phyloP scores from a whole-genome alignment of 1,140 invertebrate genomes.

The Procambarus virginalis region DNA sequence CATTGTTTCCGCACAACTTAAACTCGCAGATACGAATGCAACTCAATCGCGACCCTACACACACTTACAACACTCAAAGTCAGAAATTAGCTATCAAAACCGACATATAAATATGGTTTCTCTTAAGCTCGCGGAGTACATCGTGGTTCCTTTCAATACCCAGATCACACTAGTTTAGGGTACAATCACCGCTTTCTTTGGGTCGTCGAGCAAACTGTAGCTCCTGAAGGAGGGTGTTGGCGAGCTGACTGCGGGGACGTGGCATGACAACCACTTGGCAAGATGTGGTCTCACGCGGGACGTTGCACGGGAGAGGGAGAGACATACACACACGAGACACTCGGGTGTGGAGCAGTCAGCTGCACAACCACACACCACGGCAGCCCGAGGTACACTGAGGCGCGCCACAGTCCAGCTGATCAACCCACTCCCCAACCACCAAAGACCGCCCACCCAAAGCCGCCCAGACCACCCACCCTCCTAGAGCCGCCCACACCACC shows the following conservation, averaged over 20 bases:
- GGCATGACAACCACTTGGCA: not conserved
- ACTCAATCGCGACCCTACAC: not conserved
- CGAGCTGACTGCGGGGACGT: not conserved
- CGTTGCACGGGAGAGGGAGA: not conserved
- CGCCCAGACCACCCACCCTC: not conserved
- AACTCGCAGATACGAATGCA: not conserved
- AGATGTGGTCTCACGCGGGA: not conserved
- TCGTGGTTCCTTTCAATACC: not conserved
- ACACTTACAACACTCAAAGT: not conserved
- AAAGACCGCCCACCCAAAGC: too few species aligned
- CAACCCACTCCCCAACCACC: not conserved
- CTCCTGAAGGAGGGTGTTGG: not conserved
- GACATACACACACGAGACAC: not conserved
- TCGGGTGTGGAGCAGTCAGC: slow-evolving; percentile 5
- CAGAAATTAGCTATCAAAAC: not conserved
- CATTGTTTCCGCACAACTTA: slow-evolving; percentile 29
- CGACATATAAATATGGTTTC: not conserved
- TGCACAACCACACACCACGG: slow-evolving; percentile 27
- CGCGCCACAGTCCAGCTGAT: not conserved
- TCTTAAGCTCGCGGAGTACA: slow-evolving; percentile 33
- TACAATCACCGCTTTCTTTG: not conserved
- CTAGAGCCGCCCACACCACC: not conserved
- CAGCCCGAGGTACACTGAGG: slow-evolving; percentile 28
- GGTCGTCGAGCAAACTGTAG: not conserved
- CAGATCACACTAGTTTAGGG: not conserved